These are phyloP conservation scores for Helicoverpa zea DNA, from an alignment of 1,140 invertebrate species.

Conservation along the genomic window DNA sequence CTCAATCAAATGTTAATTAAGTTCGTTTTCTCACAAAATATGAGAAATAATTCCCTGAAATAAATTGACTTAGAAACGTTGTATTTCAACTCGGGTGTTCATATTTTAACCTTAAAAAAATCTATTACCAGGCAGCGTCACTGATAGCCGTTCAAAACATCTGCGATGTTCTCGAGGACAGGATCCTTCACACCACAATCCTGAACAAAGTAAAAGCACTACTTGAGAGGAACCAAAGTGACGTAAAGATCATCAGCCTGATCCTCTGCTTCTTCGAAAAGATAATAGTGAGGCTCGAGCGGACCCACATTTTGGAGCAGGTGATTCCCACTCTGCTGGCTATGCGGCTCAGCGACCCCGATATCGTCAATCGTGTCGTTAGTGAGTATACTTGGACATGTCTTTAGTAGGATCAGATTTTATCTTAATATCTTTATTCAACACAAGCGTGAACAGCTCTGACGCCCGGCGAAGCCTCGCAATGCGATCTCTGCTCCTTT, in stretches of 20 bases:
- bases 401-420: not conserved
- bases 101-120: not conserved
- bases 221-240: conserved; percentile 94
- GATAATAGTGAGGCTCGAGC: conserved; percentile 94
- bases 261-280: conserved; percentile 93
- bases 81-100: too few relatives aligned
- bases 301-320: conserved; percentile 95
- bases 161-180: conserved; percentile 94
- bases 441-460: too few relatives aligned
- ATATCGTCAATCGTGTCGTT: conserved; percentile 92
- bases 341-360: conserved; percentile 95
- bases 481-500: conserved; percentile 10
- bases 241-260: conserved; percentile 92
- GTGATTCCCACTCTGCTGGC: conserved; percentile 96
- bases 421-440: too few relatives aligned
- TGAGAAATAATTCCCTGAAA: too few relatives aligned
- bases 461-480: not conserved
- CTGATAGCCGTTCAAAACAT: conserved; percentile 95
- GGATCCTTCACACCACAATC: conserved; percentile 93
- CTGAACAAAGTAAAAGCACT: conserved; percentile 95
- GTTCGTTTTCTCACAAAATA: too few relatives aligned
- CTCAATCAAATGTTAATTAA: too few relatives aligned
- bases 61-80: too few relatives aligned
- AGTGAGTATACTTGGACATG: conserved; percentile 89
- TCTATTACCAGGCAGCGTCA: conserved; percentile 91